phyloP scores from a whole-genome alignment of 2,888 invertebrate genomes.

The Alloplasta piceator region DNA sequence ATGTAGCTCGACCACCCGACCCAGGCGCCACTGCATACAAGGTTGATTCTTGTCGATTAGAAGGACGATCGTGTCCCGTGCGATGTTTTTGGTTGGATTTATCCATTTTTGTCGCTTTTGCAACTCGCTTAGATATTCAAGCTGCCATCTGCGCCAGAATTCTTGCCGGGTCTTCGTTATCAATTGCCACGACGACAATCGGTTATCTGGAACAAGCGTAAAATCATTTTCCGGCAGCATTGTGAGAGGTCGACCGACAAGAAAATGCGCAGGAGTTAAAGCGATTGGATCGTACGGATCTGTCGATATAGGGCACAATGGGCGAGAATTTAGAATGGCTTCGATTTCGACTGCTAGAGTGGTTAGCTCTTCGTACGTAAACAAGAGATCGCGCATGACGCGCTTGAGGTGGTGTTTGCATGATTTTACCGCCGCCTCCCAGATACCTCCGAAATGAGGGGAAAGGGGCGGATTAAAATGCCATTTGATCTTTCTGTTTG shows the following conservation, averaged over 20 bases:
- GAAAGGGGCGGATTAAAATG: slow-evolving; percentile 55
- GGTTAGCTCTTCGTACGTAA: slow-evolving; percentile 53
- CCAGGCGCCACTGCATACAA: slow-evolving; percentile 59
- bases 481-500: slow-evolving; percentile 18
- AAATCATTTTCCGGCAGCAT: slow-evolving; percentile 67
- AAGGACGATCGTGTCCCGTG: slow-evolving; percentile 66
- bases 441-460: slow-evolving; percentile 61
- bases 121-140: slow-evolving; percentile 70
- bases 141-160: slow-evolving; percentile 70
- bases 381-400: slow-evolving; percentile 26
- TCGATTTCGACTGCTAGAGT: slow-evolving; percentile 61
- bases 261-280: slow-evolving; percentile 39
- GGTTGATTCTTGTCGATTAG: slow-evolving; percentile 67
- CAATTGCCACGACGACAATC: slow-evolving; percentile 67
- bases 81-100: slow-evolving; percentile 35
- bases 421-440: slow-evolving; percentile 61
- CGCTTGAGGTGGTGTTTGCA: slow-evolving; percentile 61
- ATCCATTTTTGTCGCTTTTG: slow-evolving; percentile 72
- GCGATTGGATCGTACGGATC: slow-evolving; percentile 63
- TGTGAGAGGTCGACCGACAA: slow-evolving; percentile 69
- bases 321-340: slow-evolving; percentile 54
- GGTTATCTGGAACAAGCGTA: slow-evolving; percentile 64
- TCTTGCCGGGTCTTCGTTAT: slow-evolving; percentile 67
- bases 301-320: slow-evolving; percentile 42
- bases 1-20: slow-evolving; percentile 64